phyloP scores from a whole-genome alignment of 2,113 vertebrate species.

The Tenebrosternarchus preto region DNA sequence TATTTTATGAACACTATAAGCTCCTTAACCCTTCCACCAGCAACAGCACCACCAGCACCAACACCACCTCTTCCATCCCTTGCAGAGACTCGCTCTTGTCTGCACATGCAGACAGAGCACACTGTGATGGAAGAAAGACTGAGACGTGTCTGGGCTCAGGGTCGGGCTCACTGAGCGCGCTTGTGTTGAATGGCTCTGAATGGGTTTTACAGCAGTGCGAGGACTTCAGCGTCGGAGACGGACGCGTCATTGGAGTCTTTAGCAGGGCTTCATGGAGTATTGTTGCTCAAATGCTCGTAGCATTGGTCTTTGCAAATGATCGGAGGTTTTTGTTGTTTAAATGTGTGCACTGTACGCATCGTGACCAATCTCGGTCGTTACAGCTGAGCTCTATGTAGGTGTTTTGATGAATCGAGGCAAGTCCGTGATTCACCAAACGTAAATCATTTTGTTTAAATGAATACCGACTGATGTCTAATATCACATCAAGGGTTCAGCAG shows the following conservation, averaged over 20 bases:
- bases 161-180: neutral
- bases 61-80: neutral
- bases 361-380: no score
- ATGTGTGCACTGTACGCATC: no score
- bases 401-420: no score
- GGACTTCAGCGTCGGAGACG: neutral
- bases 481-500: no score
- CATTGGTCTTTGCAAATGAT: neutral
- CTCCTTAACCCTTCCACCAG: no score
- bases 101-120: conserved; percentile 17
- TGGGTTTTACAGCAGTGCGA: neutral
- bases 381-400: no score
- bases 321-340: no score
- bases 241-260: neutral
- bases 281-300: neutral
- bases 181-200: neutral
- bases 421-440: no score
- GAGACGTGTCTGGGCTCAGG: neutral
- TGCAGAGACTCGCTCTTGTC: conserved; percentile 7
- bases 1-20: conserved; percentile 39
- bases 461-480: no score
- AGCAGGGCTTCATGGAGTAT: no score
- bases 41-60: neutral
- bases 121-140: neutral
- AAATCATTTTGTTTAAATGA: no score